These are phyloP conservation scores for Anhinga rufa DNA, from an alignment of 2,113 vertebrate genomes.

Conservation along the genomic window DNA sequence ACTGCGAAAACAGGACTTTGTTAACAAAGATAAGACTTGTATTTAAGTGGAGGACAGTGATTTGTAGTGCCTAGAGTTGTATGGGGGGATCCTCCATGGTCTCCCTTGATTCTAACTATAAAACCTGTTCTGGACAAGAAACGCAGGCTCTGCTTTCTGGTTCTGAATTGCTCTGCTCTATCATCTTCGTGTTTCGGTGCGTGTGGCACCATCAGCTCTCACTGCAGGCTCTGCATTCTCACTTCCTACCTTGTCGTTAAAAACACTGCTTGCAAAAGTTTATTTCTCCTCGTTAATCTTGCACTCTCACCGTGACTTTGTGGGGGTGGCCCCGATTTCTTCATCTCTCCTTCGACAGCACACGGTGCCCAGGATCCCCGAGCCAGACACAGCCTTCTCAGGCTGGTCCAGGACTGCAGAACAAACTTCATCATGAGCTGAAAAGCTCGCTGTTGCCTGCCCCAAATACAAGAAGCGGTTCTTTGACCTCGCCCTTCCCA, in stretches of 20 bases:
- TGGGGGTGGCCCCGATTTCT: neutral
- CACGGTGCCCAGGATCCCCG: neutral
- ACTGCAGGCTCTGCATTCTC: neutral
- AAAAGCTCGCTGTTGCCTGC: neutral
- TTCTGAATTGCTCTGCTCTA: neutral
- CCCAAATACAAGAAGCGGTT: neutral
- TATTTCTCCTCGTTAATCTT: neutral
- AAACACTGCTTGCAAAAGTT: neutral
- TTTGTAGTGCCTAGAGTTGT: neutral
- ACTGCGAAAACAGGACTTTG: neutral
- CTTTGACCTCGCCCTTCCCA: neutral
- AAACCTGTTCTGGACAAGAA: neutral
- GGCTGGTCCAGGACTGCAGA: neutral
- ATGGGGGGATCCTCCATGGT: neutral
- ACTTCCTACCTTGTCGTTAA: neutral
- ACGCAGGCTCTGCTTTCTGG: neutral
- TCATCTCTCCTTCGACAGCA: neutral
- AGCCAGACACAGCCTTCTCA: neutral
- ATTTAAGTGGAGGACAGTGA: neutral
- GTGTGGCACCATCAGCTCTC: neutral
- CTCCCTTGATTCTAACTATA: neutral
- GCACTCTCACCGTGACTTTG: neutral
- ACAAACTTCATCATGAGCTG: neutral
- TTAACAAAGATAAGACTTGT: neutral
- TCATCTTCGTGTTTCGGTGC: neutral